phyloP scores from a whole-genome alignment of 2,797 vertebrate species.

The Danio tinwini region DNA sequence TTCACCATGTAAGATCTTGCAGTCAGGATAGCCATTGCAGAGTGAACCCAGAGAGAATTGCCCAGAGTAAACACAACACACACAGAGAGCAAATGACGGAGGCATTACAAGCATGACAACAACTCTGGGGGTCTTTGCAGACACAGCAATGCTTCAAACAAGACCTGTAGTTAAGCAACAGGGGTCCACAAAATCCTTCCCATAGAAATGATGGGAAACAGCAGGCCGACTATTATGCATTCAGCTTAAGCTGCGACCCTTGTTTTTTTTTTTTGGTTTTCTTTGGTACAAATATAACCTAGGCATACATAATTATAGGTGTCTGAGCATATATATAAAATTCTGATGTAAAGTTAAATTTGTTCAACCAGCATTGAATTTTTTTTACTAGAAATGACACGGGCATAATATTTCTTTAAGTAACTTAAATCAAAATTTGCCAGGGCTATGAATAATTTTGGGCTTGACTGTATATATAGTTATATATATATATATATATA shows the following conservation, averaged over 20 bases:
- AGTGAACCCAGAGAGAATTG: slow-evolving; percentile 34
- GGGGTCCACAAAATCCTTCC: slow-evolving; percentile 20
- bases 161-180: slow-evolving; percentile 25
- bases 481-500: too few relatives aligned
- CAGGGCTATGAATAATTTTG: too few relatives aligned
- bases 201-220: slow-evolving; percentile 29
- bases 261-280: background rate
- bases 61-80: slow-evolving; percentile 37
- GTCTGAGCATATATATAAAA: too few relatives aligned
- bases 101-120: slow-evolving; percentile 39
- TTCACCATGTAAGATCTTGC: slow-evolving; percentile 2
- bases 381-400: too few relatives aligned
- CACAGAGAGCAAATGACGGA: slow-evolving; percentile 40
- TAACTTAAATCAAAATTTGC: too few relatives aligned
- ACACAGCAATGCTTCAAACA: slow-evolving; percentile 38
- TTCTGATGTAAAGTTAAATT: too few relatives aligned
- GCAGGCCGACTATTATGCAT: slow-evolving; percentile 27
- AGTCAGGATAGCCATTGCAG: background rate
- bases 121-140: slow-evolving; percentile 33
- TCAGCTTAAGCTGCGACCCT: slow-evolving; percentile 28
- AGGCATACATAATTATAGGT: background rate
- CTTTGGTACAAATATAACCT: background rate
- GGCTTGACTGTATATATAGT: too few relatives aligned
- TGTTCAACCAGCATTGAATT: too few relatives aligned
- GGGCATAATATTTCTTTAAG: too few relatives aligned